Percentiles rank a stretch among this genome's conserved stretches.
Conservation (phyloP, 2,888 invertebrate genomes). For the Microplitis manilae region DNA sequence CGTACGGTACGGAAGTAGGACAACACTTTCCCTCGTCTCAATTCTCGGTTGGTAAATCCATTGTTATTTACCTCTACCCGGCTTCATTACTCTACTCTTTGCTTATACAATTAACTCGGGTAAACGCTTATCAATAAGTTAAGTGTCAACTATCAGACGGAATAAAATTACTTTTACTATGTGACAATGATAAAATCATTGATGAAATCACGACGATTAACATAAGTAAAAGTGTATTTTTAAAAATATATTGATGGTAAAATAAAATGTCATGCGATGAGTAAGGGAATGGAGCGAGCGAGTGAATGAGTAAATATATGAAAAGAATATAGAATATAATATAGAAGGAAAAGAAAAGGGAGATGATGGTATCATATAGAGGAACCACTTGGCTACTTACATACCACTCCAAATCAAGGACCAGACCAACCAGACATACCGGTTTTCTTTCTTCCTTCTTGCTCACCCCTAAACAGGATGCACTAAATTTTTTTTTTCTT, state of each 20-base stretch:
- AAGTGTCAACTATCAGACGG: neutral
- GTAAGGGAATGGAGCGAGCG: slow-evolving; percentile 20
- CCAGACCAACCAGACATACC: slow-evolving; percentile 57
- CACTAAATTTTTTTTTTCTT: slow-evolving; percentile 47
- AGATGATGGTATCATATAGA: slow-evolving; percentile 35
- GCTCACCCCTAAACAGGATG: slow-evolving; percentile 44
- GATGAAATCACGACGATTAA: neutral
- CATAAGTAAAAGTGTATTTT: neutral
- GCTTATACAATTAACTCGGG: neutral
- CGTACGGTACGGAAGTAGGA: slow-evolving; percentile 59
- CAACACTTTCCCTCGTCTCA: slow-evolving; percentile 63
- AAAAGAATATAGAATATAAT: neutral
- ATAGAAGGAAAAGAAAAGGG: slow-evolving; percentile 19
- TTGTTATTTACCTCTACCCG: slow-evolving; percentile 20
- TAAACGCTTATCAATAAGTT: slow-evolving; percentile 4
- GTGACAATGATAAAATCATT: neutral
- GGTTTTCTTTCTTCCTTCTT: slow-evolving; percentile 47
- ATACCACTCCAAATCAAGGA: slow-evolving; percentile 52
- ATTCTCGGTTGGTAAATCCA: slow-evolving; percentile 29
- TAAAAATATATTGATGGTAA: slow-evolving; percentile 6
- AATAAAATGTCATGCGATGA: slow-evolving; percentile 12
- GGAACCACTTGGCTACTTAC: slow-evolving; percentile 35
- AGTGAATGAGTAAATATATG: neutral
- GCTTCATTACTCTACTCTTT: slow-evolving; percentile 9
- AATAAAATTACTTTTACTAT: neutral